A percentile compares a stretch with the other conserved stretches of the same genome.
Evolutionary conservation across 2,888 invertebrate species (phyloP).

Genomic region (Axea sp.): DNA sequence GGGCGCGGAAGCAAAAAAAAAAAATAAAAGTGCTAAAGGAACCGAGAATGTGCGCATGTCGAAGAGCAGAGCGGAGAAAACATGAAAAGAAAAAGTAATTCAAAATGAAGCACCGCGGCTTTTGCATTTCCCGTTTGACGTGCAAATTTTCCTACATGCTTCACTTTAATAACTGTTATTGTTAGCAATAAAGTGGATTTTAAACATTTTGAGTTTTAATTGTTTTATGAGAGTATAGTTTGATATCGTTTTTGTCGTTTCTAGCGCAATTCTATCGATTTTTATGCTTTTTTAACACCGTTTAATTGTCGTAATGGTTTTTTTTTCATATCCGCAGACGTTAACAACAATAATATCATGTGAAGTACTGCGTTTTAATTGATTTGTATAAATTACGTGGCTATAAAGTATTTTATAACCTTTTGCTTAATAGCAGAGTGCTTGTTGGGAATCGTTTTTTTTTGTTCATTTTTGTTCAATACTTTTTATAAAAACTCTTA

Average conservation of each 20-base stretch:
- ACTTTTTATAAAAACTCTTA: too few relatives aligned
- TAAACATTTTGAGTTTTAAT: constrained; percentile 33
- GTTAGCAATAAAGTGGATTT: constrained; percentile 31
- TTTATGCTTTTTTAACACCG: constrained; percentile 6
- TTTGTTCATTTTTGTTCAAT: too few relatives aligned
- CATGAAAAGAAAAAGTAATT: constrained; percentile 42
- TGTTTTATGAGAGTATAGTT: constrained; percentile 35
- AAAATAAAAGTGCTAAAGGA: constrained; percentile 59
- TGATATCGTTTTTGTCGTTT: constrained; percentile 25
- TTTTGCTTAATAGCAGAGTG: too few relatives aligned
- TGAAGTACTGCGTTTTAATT: too few relatives aligned
- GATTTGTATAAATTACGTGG: too few relatives aligned
- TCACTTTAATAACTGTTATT: constrained; percentile 42
- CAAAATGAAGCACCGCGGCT: constrained; percentile 51
- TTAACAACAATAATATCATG: too few relatives aligned
- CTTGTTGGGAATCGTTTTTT: too few relatives aligned
- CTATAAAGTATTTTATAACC: too few relatives aligned
- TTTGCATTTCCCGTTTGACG: constrained; percentile 50
- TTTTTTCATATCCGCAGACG: too few relatives aligned
- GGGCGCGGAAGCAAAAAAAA: constrained; percentile 41
- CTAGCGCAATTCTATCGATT: constrained; percentile 26
- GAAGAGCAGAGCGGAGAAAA: constrained; percentile 19
- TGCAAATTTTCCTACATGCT: constrained; percentile 36
- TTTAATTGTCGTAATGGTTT: background rate
- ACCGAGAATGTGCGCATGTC: constrained; percentile 11